Percentiles rank a stretch among this genome's conserved stretches.
Conservation (phyloP, 92 coral and sea anemone species). For the Nematostella vectensis region DNA sequence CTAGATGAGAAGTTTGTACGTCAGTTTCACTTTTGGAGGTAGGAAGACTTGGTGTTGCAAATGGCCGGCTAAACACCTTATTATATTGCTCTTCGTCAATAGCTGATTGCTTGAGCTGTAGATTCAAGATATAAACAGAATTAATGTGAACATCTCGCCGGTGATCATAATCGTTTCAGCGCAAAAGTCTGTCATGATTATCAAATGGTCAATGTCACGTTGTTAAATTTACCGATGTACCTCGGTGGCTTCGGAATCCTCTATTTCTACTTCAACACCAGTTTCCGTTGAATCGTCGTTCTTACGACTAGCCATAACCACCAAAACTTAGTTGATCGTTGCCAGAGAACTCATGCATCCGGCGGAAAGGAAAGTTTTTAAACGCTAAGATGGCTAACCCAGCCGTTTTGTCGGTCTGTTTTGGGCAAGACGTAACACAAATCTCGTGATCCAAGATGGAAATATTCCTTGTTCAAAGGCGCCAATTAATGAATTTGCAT, state of each 20-base stretch:
- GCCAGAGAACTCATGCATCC: constrained; percentile 8
- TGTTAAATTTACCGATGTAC: background rate
- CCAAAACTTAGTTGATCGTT: constrained; percentile 5
- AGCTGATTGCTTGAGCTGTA: constrained; percentile 26
- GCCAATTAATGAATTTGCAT: too few species aligned
- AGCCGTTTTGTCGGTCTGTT: background rate
- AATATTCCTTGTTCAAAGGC: too few species aligned
- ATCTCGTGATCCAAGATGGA: constrained; percentile 1
- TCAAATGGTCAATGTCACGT: background rate
- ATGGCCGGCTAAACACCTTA: constrained; percentile 73
- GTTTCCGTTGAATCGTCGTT: background rate
- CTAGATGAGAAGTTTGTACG: constrained; percentile 58
- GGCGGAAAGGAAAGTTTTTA: background rate
- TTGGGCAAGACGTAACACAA: background rate
- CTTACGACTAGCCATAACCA: constrained; percentile 30
- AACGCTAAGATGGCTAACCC: background rate
- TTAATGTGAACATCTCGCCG: too few species aligned
- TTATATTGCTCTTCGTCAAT: constrained; percentile 48
- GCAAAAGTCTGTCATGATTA: too few species aligned
- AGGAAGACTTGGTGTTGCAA: constrained; percentile 28
- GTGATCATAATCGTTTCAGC: too few species aligned
- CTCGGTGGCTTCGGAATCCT: constrained; percentile 6
- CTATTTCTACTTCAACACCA: background rate
- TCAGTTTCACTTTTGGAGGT: constrained; percentile 25
- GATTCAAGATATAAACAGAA: background rate